Base-by-base conservation (phyloP, 2,113 vertebrate species). In the Paraplagusia blochii region DNA sequence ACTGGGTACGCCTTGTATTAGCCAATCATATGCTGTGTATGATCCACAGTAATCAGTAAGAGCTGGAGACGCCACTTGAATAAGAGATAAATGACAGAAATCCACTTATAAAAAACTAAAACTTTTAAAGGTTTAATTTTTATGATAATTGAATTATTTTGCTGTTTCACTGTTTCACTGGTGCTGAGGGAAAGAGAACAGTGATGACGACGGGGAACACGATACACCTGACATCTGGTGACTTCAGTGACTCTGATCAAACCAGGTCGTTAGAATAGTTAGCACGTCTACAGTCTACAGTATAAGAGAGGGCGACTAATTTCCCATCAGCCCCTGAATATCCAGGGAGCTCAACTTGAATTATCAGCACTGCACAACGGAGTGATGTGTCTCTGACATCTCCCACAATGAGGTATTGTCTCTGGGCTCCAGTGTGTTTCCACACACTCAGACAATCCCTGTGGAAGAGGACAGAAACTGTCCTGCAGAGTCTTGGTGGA, bases 261-360 rank as follows among this genome's bases (percentile, higher is more conserved):
- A 17, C 1, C 4, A 45, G 9, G 17, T 2, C 11, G 2, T 5
- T 7, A 7, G 19, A 53, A 9, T 11, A 17, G 33, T 45, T 11
- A 33, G 15, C 4, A 2, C 12, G 38, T 40, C 1, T 40, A 53
- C 22, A 34, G 53, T 51, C 4, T 40, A 40, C 3, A 49, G 11
- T 7, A 18, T 40, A 8, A 29, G 22, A 29, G 22, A 4, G 22
- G 22, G 22, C 19, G 7, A 55, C 16, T 50, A 15, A 13, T 52
- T 38, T 36, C 14, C 18, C 44, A 36, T 39, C 38, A 11, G 48
- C 1, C 51, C 49, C 22, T 63, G 55, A 68, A 52, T 43, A 38
- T 44, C 36, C 42, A 15, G 1, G 52, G 19, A 7, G 2, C 22
- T 29, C 22, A 29, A 29, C 22, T 6, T 29, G 22, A 29, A 29